A percentile compares a stretch with the other conserved stretches of the same genome.
Evolutionary conservation across 2,113 vertebrate genomes (phyloP).

Genomic region (Phrynocephalus versicolor): DNA sequence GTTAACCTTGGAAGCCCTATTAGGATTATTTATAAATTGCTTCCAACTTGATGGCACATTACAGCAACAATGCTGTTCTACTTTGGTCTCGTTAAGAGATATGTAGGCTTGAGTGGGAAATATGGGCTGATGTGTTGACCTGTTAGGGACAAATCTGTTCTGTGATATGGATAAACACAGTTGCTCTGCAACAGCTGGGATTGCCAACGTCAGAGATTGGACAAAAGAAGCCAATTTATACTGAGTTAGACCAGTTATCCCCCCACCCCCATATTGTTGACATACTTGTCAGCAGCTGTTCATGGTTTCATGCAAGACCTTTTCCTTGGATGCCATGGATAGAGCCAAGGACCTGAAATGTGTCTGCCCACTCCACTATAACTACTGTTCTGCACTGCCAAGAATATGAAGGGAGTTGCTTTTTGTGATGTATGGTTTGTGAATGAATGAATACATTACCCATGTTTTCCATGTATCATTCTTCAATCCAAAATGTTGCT

Average conservation of each 20-base stretch:
- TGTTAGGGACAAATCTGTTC: not conserved
- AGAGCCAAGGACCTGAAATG: too few species aligned
- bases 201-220: not conserved
- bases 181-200: not conserved
- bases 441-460: not conserved
- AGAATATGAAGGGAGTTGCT: not conserved
- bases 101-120: not conserved
- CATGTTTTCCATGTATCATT: slow-evolving; percentile 45
- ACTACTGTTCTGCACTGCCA: not conserved
- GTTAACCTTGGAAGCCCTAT: too few species aligned
- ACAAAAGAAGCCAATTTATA: not conserved
- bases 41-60: too few species aligned
- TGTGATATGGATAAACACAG: not conserved
- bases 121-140: not conserved
- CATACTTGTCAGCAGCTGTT: too few species aligned
- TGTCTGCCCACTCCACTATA: too few species aligned
- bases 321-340: too few species aligned
- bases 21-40: too few species aligned
- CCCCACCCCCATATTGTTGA: too few species aligned
- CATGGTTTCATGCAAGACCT: too few species aligned
- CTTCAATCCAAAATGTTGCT: slow-evolving; percentile 53
- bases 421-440: not conserved
- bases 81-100: too few species aligned
- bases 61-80: too few species aligned
- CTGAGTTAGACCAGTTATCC: too few species aligned